These are phyloP conservation scores for Synergus laeviventris DNA, from an alignment of 2,888 invertebrate species.

Conservation along the genomic window DNA sequence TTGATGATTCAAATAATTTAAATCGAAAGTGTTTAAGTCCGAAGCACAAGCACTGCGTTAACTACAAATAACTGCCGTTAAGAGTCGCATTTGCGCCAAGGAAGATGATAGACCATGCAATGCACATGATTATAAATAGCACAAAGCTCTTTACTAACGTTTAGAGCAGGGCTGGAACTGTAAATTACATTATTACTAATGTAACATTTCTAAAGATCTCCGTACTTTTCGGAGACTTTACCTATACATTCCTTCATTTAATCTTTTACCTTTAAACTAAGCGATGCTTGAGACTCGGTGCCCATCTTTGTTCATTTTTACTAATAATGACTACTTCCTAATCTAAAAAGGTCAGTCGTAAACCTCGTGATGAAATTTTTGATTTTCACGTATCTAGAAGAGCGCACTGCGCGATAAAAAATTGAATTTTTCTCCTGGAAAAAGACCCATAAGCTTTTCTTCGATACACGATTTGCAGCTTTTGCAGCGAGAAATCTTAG, in stretches of 20 bases:
- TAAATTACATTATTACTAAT: constrained; percentile 64
- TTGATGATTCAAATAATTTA: background rate
- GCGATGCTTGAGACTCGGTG: constrained; percentile 56
- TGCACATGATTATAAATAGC: constrained; percentile 75
- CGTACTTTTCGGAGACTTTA: constrained; percentile 55
- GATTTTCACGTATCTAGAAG: constrained; percentile 65
- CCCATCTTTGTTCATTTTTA: constrained; percentile 63
- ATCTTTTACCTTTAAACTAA: constrained; percentile 56
- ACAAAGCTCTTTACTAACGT: constrained; percentile 70
- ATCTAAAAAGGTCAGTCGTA: constrained; percentile 59
- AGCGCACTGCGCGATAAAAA: constrained; percentile 49
- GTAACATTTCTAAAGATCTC: constrained; percentile 57
- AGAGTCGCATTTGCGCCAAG: constrained; percentile 66
- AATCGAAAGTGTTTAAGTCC: constrained; percentile 32
- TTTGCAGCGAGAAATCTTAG: background rate
- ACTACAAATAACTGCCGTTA: constrained; percentile 58
- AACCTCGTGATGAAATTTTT: constrained; percentile 62
- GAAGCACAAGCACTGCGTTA: constrained; percentile 43
- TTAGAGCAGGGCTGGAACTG: constrained; percentile 67
- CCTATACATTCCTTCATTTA: constrained; percentile 62
- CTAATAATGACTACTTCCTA: constrained; percentile 59
- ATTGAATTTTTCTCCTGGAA: too few species aligned
- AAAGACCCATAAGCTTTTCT: background rate
- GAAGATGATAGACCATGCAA: constrained; percentile 65
- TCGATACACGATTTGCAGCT: background rate